These are phyloP conservation scores for Ophion slaviceki DNA, from an alignment of 2,888 invertebrate genomes.

Conservation along the genomic window DNA sequence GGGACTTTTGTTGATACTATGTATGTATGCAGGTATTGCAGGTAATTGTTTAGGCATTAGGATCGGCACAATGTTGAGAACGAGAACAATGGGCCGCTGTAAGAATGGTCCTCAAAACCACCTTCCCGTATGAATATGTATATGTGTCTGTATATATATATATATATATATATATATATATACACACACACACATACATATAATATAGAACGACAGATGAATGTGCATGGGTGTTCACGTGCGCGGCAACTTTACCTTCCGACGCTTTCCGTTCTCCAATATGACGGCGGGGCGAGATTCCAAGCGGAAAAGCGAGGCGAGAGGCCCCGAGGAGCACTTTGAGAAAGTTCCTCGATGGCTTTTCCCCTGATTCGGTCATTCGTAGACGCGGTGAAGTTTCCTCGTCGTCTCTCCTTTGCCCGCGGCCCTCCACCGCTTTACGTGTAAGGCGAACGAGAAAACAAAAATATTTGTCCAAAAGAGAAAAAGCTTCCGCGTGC, in stretches of 20 bases:
- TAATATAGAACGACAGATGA: no score
- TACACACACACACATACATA: no score
- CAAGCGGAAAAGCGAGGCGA: conserved; percentile 44
- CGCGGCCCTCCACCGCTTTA: background rate
- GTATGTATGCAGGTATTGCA: no score
- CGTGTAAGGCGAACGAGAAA: conserved; percentile 19
- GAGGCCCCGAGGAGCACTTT: conserved; percentile 53
- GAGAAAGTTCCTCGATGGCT: conserved; percentile 48
- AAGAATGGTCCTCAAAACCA: background rate
- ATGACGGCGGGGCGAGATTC: conserved; percentile 19
- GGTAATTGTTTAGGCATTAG: no score
- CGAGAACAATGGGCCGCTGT: no score
- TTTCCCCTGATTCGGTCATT: conserved; percentile 53
- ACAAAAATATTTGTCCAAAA: conserved; percentile 1
- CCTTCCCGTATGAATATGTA: background rate
- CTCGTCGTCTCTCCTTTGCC: conserved; percentile 9
- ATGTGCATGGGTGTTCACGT: background rate
- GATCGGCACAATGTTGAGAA: no score
- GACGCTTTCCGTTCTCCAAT: conserved; percentile 47
- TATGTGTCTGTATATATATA: background rate
- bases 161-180: no score
- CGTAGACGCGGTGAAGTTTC: conserved; percentile 25
- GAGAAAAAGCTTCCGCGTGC: background rate
- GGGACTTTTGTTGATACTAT: no score
- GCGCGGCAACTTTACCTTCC: conserved; percentile 7